Percentiles rank a stretch among this genome's conserved stretches.
phyloP scores from a whole-genome alignment of 2,113 vertebrate species.

The Anolis carolinensis region DNA sequence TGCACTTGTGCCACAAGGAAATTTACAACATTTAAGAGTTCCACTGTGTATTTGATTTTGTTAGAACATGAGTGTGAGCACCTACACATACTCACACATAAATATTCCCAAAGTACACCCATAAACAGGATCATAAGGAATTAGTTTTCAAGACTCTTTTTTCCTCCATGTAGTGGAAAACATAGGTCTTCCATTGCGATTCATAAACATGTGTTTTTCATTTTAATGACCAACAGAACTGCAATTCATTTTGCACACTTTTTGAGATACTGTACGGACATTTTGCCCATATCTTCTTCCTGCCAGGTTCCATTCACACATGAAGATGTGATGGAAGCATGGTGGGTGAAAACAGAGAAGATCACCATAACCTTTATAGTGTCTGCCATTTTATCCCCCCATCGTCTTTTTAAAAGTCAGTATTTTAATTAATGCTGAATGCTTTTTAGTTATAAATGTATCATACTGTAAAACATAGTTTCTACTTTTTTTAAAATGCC shows the following conservation, averaged over 20 bases:
- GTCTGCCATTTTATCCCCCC: not conserved
- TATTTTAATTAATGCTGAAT: not conserved
- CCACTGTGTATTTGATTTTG: conserved; percentile 3
- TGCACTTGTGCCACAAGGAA: not conserved
- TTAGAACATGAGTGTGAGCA: not conserved
- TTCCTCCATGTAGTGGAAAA: not conserved
- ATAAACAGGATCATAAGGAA: not conserved
- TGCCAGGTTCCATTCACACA: not conserved
- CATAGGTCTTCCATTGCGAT: not conserved
- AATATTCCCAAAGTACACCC: not conserved
- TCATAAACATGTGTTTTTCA: not conserved
- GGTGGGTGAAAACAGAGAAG: not conserved
- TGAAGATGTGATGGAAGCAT: not conserved
- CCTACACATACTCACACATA: not conserved
- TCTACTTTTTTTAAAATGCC: not conserved
- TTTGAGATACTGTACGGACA: not conserved
- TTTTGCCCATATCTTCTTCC: not conserved
- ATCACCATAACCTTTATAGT: not conserved
- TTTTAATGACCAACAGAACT: not conserved
- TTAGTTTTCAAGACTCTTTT: not conserved
- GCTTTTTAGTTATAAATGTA: not conserved
- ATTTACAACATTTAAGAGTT: not conserved
- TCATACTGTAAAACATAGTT: not conserved
- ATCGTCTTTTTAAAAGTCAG: not conserved
- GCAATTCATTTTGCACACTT: not conserved